Evolutionary conservation across 2,113 vertebrate species (phyloP), one percentile per base, ranked within the genome.

Genomic region (Charina bottae): DNA sequence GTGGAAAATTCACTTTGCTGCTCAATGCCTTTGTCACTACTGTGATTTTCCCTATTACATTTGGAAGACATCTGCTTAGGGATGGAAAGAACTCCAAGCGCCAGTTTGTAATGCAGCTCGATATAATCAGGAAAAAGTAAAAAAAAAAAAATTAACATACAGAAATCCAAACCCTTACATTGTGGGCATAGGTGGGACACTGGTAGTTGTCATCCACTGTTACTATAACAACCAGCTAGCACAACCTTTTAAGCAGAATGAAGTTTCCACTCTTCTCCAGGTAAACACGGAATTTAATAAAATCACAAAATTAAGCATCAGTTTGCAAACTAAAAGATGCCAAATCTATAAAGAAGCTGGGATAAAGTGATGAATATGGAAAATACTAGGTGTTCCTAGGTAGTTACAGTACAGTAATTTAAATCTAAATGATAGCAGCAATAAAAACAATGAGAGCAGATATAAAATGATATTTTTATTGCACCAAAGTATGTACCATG

Each of bases 21-120:
- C 56, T 87, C 24, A 19, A 83, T 88, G 86, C 19, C 46, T 92
- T 53, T 24, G 13, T 95, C 93, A 96, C 58, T 92, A 96, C 78
- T 93, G 96, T 91, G 95, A 95, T 90, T 95, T 90, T 96, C 96
- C 92, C 94, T 95, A 58, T 94, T 95, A 94, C 93, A 94, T 96
- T 90, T 95, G 94, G 96, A 97, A 97, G 94, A 97, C 94, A 93
- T 93, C 94, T 97, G 96, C 94, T 96, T 94, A 96, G 95, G 87
- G 94, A 95, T 93, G 92, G 93, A 91, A 93, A 96, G 89, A 95
- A 94, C 89, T 94, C 85, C 59, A 95, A 78, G 90, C 85, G 72
- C 88, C 96, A 88, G 11, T 10, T 85, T 89, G 78, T 90, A 96
- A 95, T 91, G 88, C 59, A 91, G 94, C 62, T 96, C 92, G 92